phyloP scores from a whole-genome alignment of 2,113 vertebrate species.

The Phalacrocorax brasilianus region DNA sequence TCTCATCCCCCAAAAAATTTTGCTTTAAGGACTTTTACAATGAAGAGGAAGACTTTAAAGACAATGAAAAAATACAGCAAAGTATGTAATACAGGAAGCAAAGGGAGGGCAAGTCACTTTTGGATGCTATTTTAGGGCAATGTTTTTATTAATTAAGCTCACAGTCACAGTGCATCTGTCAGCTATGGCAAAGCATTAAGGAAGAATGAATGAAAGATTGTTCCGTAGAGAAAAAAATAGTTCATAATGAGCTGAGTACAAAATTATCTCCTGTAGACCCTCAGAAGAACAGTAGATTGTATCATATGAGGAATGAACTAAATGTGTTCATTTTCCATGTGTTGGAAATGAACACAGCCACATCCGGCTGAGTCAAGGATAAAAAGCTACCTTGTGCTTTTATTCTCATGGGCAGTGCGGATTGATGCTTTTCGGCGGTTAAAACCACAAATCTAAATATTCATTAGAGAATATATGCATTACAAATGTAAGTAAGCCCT shows the following conservation, averaged over 20 bases:
- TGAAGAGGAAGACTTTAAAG: not conserved
- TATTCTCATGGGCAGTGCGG: not conserved
- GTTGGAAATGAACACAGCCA: not conserved
- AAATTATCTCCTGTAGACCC: not conserved
- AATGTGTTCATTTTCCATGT: not conserved
- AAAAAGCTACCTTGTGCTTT: not conserved
- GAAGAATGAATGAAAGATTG: not conserved
- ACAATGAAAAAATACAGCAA: not conserved
- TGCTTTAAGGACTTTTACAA: not conserved
- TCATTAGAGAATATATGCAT: not conserved
- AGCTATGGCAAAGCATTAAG: not conserved
- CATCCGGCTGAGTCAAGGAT: not conserved
- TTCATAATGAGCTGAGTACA: not conserved
- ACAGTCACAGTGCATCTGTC: conserved; percentile 8
- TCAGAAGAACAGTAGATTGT: not conserved
- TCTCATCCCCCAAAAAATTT: not conserved
- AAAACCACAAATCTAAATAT: not conserved
- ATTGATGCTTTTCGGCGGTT: not conserved
- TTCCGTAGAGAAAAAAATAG: not conserved
- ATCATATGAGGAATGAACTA: not conserved
- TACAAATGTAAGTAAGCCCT: not conserved
- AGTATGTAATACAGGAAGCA: not conserved
- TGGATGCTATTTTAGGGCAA: not conserved
- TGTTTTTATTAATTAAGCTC: conserved; percentile 28
- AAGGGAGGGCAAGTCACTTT: not conserved